phyloP scores from a whole-genome alignment of 1,140 invertebrate genomes.

The Drosophila mayri region DNA sequence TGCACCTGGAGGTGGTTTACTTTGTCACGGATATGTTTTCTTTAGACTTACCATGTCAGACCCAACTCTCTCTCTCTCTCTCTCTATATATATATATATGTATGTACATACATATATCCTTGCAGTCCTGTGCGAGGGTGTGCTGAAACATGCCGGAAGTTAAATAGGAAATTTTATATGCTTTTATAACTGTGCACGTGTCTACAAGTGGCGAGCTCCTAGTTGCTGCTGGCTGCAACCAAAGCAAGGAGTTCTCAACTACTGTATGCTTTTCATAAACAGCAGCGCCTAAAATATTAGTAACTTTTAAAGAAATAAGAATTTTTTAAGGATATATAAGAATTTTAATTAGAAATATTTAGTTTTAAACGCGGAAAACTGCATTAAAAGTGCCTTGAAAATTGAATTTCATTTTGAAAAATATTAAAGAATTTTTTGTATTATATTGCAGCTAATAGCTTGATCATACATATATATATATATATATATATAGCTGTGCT shows the following conservation, averaged over 20 bases:
- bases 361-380: no score
- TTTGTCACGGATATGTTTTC: slow-evolving; percentile 83
- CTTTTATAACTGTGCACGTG: slow-evolving; percentile 81
- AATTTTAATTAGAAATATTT: neutral
- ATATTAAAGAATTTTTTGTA: neutral
- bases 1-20: slow-evolving; percentile 79
- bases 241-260: slow-evolving; percentile 25
- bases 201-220: slow-evolving; percentile 63
- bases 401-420: neutral
- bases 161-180: slow-evolving; percentile 83
- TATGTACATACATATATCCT: neutral
- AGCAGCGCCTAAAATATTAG: neutral
- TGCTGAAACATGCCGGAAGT: slow-evolving; percentile 75
- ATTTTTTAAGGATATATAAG: neutral
- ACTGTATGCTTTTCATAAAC: slow-evolving; percentile 4
- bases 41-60: slow-evolving; percentile 71
- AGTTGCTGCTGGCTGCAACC: slow-evolving; percentile 36
- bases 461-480: neutral
- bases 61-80: slow-evolving; percentile 11
- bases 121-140: slow-evolving; percentile 11
- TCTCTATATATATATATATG: neutral
- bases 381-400: no score
- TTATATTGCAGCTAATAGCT: neutral
- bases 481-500: slow-evolving; percentile 5
- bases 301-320: neutral